A percentile compares a stretch with the other conserved stretches of the same genome.
Evolutionary conservation across 1,140 invertebrate genomes (phyloP).

Genomic region (Eueides isabella): DNA sequence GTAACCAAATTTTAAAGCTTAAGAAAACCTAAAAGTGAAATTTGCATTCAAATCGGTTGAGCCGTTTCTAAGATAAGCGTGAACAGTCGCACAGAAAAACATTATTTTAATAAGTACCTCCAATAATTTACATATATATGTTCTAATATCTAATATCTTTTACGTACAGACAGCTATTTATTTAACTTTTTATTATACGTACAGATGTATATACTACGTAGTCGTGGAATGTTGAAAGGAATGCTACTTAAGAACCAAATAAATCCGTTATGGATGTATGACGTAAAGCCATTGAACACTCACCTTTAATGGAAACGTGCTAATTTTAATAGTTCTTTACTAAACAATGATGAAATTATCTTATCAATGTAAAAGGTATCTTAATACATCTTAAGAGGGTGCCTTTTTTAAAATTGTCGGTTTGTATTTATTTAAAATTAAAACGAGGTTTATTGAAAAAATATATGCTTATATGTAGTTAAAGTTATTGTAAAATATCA

Average conservation of each 20-base stretch:
- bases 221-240: conserved; percentile 26
- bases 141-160: too few species aligned
- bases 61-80: too few species aligned
- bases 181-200: too few species aligned
- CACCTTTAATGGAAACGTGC: conserved; percentile 31
- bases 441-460: conserved; percentile 2
- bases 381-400: not conserved
- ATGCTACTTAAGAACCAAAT: conserved; percentile 28
- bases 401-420: not conserved
- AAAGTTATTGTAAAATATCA: conserved; percentile 5
- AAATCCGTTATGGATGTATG: conserved; percentile 34
- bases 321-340: conserved; percentile 30
- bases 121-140: too few species aligned
- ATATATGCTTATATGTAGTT: not conserved
- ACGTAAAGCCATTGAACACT: conserved; percentile 32
- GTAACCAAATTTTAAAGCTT: too few species aligned
- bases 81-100: too few species aligned
- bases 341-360: conserved; percentile 20
- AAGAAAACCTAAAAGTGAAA: too few species aligned
- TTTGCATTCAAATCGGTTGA: too few species aligned
- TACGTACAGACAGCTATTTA: too few species aligned
- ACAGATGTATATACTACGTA: conserved; percentile 12
- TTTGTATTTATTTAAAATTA: not conserved
- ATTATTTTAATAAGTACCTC: too few species aligned
- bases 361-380: not conserved